Conservation (phyloP, 2,113 vertebrate species). For the Prunella fulvescens region DNA sequence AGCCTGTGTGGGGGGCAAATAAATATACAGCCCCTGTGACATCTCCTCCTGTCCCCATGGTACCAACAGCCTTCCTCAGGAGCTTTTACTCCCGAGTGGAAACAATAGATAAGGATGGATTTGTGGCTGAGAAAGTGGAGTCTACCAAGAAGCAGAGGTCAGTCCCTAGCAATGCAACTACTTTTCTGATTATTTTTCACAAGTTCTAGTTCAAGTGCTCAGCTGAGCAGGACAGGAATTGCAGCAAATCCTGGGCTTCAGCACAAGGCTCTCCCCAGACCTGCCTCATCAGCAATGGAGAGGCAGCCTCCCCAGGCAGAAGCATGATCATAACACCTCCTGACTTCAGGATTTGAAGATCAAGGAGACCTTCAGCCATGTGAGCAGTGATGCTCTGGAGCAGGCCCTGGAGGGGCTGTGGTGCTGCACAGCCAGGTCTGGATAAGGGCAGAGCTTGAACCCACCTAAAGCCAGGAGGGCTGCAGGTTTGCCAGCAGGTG, state of each 20-base stretch:
- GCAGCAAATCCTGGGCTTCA: not conserved
- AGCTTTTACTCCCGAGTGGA: not conserved
- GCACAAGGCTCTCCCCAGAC: not conserved
- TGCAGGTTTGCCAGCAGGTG: not conserved
- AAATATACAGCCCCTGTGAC: not conserved
- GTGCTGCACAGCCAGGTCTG: not conserved
- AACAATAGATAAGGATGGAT: not conserved
- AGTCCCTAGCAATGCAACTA: not conserved
- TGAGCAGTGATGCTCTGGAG: accelerated
- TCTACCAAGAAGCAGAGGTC: not conserved
- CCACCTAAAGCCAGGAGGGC: not conserved
- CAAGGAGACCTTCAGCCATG: not conserved
- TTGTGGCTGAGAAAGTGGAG: not conserved
- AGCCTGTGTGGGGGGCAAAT: not conserved
- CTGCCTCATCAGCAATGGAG: not conserved
- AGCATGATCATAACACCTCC: not conserved
- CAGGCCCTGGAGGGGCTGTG: not conserved
- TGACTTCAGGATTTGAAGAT: not conserved
- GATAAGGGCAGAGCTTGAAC: not conserved
- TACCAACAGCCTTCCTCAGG: not conserved
- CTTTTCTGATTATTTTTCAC: not conserved
- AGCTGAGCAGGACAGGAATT: not conserved
- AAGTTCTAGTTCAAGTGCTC: not conserved
- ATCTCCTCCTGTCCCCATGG: accelerated
- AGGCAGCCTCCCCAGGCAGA: not conserved